Base-by-base conservation (phyloP, 23 tunicate species). In the Ciona savignyi region DNA sequence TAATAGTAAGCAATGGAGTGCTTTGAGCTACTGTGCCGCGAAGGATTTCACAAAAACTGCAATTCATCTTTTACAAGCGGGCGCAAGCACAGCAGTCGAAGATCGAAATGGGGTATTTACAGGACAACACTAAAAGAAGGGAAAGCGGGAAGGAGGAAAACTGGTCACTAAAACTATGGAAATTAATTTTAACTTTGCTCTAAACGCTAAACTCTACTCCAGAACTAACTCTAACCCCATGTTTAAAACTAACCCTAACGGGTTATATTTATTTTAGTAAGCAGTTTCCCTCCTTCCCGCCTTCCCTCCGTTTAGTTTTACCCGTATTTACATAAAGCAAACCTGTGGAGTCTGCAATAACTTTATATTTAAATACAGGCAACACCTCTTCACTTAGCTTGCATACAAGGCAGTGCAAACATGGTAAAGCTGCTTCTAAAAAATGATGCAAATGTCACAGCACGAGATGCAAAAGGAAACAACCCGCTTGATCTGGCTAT, bases 341-440 rank as follows among this genome's bases (percentile, higher is more conserved):
- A 9, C 56, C 56, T 15, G 15, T 6, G 56, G 56, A 6, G 9
- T 42, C n/a, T n/a, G n/a, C n/a, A n/a, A n/a, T n/a, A n/a, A n/a
- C 9, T 9, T 42, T 42, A 42, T 9, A 15, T 6, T 4, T 63
- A 1, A 61, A 56, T 61, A 27, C 26, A 78, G 83, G 30, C 15
- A 27, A 60, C 29, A 11, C 83, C 83, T 28, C 35, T 78, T 23
- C 83, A 78, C 30, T 25, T 70, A 1, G 83, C 83, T 2, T 78
- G 83, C 29, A 63, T 42, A 4, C 19, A 69, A n/a, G 83, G 83
- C 2, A 78, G 83, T 51, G 68, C 42, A 3, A 65, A 56, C 29
- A 78, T 78, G 83, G 83, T 78, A 49, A 3, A 78, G 22, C 31
- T 78, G 11, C 66, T 78, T 2, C 25, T 78, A 4, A 56, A 78